These are phyloP conservation scores for Andrena minutula DNA, from an alignment of 2,888 invertebrate species.

Conservation along the genomic window DNA sequence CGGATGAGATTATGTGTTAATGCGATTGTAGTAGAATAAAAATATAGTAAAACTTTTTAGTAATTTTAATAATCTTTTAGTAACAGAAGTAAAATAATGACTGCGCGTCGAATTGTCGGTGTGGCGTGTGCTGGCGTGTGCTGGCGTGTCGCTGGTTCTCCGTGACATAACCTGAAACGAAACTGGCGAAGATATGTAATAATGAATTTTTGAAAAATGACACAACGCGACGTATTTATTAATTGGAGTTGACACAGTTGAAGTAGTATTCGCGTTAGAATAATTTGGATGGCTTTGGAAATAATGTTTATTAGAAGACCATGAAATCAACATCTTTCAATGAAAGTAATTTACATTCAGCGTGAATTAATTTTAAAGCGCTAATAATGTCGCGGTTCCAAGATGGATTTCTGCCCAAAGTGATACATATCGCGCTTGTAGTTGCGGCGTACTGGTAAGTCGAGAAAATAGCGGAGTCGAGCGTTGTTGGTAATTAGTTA, in stretches of 20 bases:
- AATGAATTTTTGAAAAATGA: not conserved
- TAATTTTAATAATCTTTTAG: too few relatives aligned
- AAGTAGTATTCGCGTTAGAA: not conserved
- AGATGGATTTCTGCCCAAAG: slow-evolving; percentile 86
- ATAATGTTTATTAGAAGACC: not conserved
- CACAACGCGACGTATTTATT: not conserved
- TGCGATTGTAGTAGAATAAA: not conserved
- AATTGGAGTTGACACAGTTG: not conserved
- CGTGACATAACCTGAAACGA: slow-evolving; percentile 27
- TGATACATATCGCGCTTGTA: slow-evolving; percentile 90
- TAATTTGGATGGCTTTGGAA: not conserved
- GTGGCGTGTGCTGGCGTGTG: too few relatives aligned
- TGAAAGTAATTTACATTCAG: too few relatives aligned
- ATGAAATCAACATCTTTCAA: not conserved
- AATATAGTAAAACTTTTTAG: not conserved
- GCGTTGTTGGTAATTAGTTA: not conserved
- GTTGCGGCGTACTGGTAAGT: slow-evolving; percentile 92
- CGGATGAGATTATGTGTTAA: not conserved
- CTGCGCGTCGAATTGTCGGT: not conserved
- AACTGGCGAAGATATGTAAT: not conserved
- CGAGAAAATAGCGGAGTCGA: slow-evolving; percentile 17
- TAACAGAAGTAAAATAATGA: slow-evolving; percentile 10
- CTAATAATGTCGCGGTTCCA: slow-evolving; percentile 59
- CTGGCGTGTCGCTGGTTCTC: not conserved
- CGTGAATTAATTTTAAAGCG: not conserved